Percentiles rank a stretch among this genome's conserved stretches.
phyloP scores from a whole-genome alignment of 2,888 invertebrate genomes.

The Coleophora deauratella region DNA sequence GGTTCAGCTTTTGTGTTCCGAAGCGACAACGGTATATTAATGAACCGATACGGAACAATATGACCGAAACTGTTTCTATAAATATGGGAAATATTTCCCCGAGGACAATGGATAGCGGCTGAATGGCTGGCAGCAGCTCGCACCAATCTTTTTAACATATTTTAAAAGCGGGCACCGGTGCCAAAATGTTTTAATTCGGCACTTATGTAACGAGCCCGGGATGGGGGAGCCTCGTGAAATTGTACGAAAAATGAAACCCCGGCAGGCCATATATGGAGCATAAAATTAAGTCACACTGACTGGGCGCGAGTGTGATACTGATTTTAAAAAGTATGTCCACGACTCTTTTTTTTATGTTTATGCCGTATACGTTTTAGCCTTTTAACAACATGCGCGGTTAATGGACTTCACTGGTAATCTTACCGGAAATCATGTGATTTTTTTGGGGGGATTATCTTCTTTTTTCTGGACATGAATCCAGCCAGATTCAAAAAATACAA shows the following conservation, averaged over 20 bases:
- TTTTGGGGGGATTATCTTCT: too few relatives aligned
- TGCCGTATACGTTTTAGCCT: constrained; percentile 8
- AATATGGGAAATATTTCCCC: constrained; percentile 43
- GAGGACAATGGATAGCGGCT: constrained; percentile 39
- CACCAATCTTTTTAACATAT: constrained; percentile 47
- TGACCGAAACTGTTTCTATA: constrained; percentile 46
- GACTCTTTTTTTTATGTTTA: constrained; percentile 2
- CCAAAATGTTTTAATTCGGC: constrained; percentile 55
- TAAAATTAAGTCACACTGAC: constrained; percentile 45
- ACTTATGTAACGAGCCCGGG: constrained; percentile 36
- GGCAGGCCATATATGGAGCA: constrained; percentile 34
- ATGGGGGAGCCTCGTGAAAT: constrained; percentile 30
- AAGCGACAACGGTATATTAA: constrained; percentile 46
- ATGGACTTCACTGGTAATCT: constrained; percentile 9
- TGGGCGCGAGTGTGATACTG: constrained; percentile 23
- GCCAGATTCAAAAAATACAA: too few relatives aligned
- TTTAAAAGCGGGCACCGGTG: constrained; percentile 43
- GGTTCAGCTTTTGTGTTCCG: constrained; percentile 20
- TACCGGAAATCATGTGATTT: constrained; percentile 7
- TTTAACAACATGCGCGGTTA: constrained; percentile 7
- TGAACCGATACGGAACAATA: constrained; percentile 53
- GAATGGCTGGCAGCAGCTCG: constrained; percentile 27
- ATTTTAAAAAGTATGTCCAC: constrained; percentile 20
- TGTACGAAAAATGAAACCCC: constrained; percentile 37
- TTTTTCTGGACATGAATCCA: too few relatives aligned